Evolutionary conservation across 2,888 invertebrate genomes (phyloP), one percentile per base, ranked within the genome.

Genomic region (Crepidodera aurea): DNA sequence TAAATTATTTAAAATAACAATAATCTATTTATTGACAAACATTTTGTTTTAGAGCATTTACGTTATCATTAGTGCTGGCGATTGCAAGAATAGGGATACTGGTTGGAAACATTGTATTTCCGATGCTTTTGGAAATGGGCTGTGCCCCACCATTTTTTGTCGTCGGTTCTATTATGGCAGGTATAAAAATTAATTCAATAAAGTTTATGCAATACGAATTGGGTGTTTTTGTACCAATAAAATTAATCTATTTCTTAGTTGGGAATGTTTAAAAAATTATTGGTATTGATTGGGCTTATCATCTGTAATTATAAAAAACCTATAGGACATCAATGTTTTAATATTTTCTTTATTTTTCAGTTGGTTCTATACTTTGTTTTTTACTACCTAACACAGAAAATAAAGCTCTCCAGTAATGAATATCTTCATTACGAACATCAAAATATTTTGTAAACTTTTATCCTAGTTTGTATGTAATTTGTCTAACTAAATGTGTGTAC

Each of bases 71-170:
- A 3, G 85, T 87, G 25, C 84, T 91, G 82, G 89, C 90, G 88
- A 82, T 83, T 42, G 91, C 90, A 1, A 83, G 91, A 27, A 71
- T 86, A n/a, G 91, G 91, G 3, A 88, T 90, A 5, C 84, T 90
- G 48, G 78, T 84, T 1, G 91, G 91, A 6, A 90, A 90, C 67
- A 79, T 91, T 40, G 73, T 87, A 0, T 91, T 91, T 74, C 91
- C 91, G 0, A 82, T 87, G n/a, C 83, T 91, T 39, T 82, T 91
- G 34, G 79, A 84, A 67, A 82, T 85, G 27, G 90, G 90, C 34
- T 91, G 91, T 71, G 78, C 87, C 19, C 88, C 89, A 15, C 90
- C 91, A 1, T 91, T 91, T 74, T 77, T 89, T 56, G 85, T 88
- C 75, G 85, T 91, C 50, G 86, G 71, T 16, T 60, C 61, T 10